Percentiles rank a stretch among this genome's conserved stretches.
phyloP scores from a whole-genome alignment of 2,113 vertebrate genomes.

The Tachysurus fulvidraco region DNA sequence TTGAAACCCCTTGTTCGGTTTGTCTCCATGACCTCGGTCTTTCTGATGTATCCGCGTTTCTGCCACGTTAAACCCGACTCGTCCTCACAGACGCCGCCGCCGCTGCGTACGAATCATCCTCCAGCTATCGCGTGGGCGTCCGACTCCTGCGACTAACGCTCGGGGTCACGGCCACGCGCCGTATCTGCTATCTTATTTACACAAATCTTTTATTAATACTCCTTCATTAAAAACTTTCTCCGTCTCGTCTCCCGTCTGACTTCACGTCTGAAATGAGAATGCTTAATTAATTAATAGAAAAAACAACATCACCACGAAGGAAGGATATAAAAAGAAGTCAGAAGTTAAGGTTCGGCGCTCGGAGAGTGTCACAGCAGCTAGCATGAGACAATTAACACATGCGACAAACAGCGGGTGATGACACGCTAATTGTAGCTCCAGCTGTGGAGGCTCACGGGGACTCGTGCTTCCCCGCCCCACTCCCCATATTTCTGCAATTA shows the following conservation, averaged over 20 bases:
- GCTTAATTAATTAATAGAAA: constrained; percentile 47
- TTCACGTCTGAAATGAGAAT: constrained; percentile 24
- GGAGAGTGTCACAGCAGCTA: constrained; percentile 31
- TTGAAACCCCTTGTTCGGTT: no score
- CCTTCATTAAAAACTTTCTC: constrained; percentile 37
- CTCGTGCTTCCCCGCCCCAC: neutral
- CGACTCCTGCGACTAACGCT: constrained; percentile 13
- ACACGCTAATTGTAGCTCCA: constrained; percentile 54
- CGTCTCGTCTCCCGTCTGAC: neutral
- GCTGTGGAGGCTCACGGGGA: constrained; percentile 49
- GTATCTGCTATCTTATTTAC: neutral
- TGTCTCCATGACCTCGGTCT: no score
- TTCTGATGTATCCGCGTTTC: neutral
- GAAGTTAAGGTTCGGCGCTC: constrained; percentile 45
- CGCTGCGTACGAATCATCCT: constrained; percentile 39
- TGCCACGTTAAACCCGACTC: constrained; percentile 16
- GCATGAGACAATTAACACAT: constrained; percentile 48
- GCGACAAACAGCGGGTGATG: constrained; percentile 39
- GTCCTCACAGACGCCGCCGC: constrained; percentile 8
- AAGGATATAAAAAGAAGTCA: constrained; percentile 36
- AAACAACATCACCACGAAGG: constrained; percentile 4
- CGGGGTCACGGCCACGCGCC: constrained; percentile 8
- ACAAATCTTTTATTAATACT: constrained; percentile 46
- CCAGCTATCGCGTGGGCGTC: constrained; percentile 39
- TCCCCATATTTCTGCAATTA: constrained; percentile 31